Base-by-base conservation (phyloP, 2,888 invertebrate species). In the Heliothis peltigera region DNA sequence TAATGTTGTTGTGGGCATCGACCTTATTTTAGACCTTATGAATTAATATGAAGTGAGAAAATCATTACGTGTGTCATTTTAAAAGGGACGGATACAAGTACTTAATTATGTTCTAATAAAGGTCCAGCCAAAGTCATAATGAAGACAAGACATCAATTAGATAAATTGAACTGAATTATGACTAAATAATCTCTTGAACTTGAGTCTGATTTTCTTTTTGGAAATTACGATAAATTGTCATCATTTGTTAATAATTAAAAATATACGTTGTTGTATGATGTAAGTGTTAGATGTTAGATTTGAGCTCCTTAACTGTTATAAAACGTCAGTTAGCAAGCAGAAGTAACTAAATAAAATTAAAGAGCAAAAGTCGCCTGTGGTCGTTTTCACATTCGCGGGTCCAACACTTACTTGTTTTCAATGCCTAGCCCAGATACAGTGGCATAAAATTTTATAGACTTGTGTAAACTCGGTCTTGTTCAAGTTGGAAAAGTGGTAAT, bases 361-460 rank as follows among this genome's bases (percentile, higher is more conserved):
- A 64, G 7, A 58, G 42, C 39, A 60, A 47, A 65, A 56, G 63
- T 71, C 59, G 42, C 58, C 52, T 54, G 48, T 46, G 46, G 56
- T 77, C 59, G 56, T 72, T 69, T 71, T 62, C 57, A 66, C 65
- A 71, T 71, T 59, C 53, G 43, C 58, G 61, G 46, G 68, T 77
- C 51, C 54, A 32, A 57, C 65, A 64, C 65, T 69, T 75, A 72
- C 60, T 68, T 68, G 68, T 65, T 74, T 70, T 69, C 75, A 70
- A 68, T 68, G 66, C 70, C 63, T 71, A 70, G 70, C 79, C 76
- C 75, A 83, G 81, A 79, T 83, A 81, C 76, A 68, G 74, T 43
- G 66, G 65, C 75, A 82, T 84, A 79, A 81, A 84, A 81, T 84
- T 83, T 85, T 81, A 85, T 81, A 69, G 70, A 79, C 69, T 75